Percentiles rank a stretch among this genome's conserved stretches.
phyloP scores from a whole-genome alignment of 2,113 vertebrate species.

The Nyctereutes procyonoides region DNA sequence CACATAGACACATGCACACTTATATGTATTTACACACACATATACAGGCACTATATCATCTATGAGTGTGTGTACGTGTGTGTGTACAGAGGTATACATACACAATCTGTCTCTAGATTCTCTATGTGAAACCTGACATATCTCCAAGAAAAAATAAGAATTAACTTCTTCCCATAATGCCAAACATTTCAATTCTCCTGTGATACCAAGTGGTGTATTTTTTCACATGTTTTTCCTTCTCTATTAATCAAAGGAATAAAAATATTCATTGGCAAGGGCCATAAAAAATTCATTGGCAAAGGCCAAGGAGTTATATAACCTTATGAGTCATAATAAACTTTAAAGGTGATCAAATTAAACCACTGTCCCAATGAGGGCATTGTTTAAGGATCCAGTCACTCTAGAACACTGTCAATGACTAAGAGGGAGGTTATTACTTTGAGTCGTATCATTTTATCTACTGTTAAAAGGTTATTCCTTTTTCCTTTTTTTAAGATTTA shows the following conservation, averaged over 20 bases:
- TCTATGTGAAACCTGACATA: background rate
- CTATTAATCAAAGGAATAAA: slow-evolving; percentile 7
- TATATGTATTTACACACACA: background rate
- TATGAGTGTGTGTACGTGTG: background rate
- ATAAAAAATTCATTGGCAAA: background rate
- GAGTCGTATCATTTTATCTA: slow-evolving; percentile 8
- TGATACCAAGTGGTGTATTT: background rate
- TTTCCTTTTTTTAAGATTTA: background rate
- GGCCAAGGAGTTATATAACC: slow-evolving; percentile 26
- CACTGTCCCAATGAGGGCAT: background rate
- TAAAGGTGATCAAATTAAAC: slow-evolving; percentile 27
- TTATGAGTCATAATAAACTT: slow-evolving; percentile 29
- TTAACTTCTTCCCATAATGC: background rate
- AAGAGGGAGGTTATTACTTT: background rate
- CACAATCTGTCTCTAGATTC: background rate
- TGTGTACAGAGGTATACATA: background rate
- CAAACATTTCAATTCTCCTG: slow-evolving; percentile 6
- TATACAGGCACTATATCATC: background rate
- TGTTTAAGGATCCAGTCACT: background rate
- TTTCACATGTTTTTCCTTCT: background rate
- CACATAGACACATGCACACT: background rate
- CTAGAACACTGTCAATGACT: background rate
- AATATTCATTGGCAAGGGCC: background rate
- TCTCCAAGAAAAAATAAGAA: background rate
- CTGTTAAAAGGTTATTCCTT: background rate